phyloP scores from a whole-genome alignment of 2,113 vertebrate genomes.

The Lutjanus erythropterus region DNA sequence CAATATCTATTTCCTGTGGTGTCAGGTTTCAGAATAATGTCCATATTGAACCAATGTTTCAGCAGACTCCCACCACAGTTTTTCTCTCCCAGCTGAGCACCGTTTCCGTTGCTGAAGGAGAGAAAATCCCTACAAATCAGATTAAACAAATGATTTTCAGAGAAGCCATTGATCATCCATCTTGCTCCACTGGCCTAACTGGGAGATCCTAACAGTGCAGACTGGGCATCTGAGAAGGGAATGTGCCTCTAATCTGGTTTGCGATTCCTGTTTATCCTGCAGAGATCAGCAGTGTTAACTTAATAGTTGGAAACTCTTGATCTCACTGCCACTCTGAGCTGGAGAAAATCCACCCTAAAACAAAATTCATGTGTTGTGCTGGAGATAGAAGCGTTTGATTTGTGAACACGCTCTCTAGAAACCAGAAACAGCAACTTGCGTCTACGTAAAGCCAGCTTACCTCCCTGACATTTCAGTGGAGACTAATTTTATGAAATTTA shows the following conservation, averaged over 20 bases:
- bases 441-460: slow-evolving; percentile 35
- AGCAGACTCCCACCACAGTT: slow-evolving; percentile 79
- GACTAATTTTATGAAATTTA: slow-evolving; percentile 62
- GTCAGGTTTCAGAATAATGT: slow-evolving; percentile 80
- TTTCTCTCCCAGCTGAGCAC: slow-evolving; percentile 71
- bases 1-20: slow-evolving; percentile 82
- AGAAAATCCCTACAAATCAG: slow-evolving; percentile 81
- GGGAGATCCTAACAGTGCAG: slow-evolving; percentile 79
- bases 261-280: slow-evolving; percentile 83
- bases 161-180: slow-evolving; percentile 80
- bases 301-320: slow-evolving; percentile 79
- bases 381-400: slow-evolving; percentile 46
- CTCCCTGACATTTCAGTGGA: slow-evolving; percentile 38
- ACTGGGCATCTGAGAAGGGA: slow-evolving; percentile 81
- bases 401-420: slow-evolving; percentile 48
- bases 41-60: slow-evolving; percentile 79
- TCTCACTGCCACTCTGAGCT: slow-evolving; percentile 58
- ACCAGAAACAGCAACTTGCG: slow-evolving; percentile 41
- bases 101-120: slow-evolving; percentile 80
- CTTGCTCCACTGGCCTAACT: slow-evolving; percentile 71
- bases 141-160: slow-evolving; percentile 83
- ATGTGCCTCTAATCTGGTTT: slow-evolving; percentile 83
- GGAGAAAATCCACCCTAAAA: slow-evolving; percentile 57
- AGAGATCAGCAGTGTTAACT: slow-evolving; percentile 83
- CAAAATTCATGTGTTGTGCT: slow-evolving; percentile 28